phyloP scores from a whole-genome alignment of 2,797 vertebrate genomes.

The Philypnodon macrostomus region DNA sequence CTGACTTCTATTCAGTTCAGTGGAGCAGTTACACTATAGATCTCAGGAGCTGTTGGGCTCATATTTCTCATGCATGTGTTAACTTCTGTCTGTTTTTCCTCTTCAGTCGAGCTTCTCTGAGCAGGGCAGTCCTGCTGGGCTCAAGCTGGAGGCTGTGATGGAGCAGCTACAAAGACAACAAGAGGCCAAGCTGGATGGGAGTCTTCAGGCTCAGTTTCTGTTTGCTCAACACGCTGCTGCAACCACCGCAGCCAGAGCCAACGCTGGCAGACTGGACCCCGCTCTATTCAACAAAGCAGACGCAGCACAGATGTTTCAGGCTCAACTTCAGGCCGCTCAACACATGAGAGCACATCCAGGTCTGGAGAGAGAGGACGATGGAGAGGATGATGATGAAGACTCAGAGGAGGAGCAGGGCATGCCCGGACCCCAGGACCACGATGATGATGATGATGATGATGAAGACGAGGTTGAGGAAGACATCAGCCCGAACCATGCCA shows the following conservation, averaged over 20 bases:
- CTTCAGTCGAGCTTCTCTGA: slow-evolving; percentile 69
- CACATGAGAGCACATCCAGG: slow-evolving; percentile 62
- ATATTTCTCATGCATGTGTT: background rate
- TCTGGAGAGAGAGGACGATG: slow-evolving; percentile 34
- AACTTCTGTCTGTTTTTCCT: slow-evolving; percentile 6
- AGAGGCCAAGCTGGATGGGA: slow-evolving; percentile 82
- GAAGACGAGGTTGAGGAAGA: slow-evolving; percentile 77
- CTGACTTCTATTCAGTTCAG: background rate
- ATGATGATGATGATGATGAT: slow-evolving; percentile 54
- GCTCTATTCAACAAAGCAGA: slow-evolving; percentile 65
- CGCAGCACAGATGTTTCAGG: slow-evolving; percentile 54
- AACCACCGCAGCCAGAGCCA: slow-evolving; percentile 58
- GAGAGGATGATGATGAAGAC: slow-evolving; percentile 51
- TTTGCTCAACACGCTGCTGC: slow-evolving; percentile 81
- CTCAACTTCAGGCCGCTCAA: slow-evolving; percentile 63
- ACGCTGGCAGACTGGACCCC: slow-evolving; percentile 57
- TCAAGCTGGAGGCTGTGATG: slow-evolving; percentile 88
- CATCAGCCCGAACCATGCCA: slow-evolving; percentile 52
- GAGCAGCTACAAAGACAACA: slow-evolving; percentile 91
- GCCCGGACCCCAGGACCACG: slow-evolving; percentile 6
- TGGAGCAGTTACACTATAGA: background rate
- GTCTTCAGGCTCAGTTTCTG: slow-evolving; percentile 85
- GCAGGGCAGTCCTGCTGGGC: slow-evolving; percentile 69
- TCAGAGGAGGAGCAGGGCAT: slow-evolving; percentile 39
- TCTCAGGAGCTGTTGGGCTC: background rate